Evolutionary conservation across 2,797 vertebrate genomes (phyloP).

Genomic region (Gymnoscopelus microlampas): DNA sequence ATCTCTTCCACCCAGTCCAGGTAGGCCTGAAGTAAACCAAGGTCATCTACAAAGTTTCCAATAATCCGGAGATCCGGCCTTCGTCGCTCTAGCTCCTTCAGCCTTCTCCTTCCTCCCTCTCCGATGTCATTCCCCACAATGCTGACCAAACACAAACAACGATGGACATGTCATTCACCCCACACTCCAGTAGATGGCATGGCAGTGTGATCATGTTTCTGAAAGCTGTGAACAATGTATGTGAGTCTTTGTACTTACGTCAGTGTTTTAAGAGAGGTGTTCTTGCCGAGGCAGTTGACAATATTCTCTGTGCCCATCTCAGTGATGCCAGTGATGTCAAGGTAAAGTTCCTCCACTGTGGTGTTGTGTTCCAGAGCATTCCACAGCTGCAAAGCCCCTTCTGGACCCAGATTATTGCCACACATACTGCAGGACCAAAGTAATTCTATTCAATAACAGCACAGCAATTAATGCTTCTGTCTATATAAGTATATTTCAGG

Average conservation of each 20-base stretch:
- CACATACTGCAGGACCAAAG: constrained; percentile 66
- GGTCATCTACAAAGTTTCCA: constrained; percentile 72
- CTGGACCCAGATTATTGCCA: constrained; percentile 76
- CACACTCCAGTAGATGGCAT: constrained; percentile 3
- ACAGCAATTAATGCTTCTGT: too few relatives aligned
- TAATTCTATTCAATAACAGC: too few relatives aligned
- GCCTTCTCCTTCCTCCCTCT: constrained; percentile 55
- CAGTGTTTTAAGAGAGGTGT: constrained; percentile 69
- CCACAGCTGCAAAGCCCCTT: constrained; percentile 74
- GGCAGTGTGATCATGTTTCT: constrained; percentile 26
- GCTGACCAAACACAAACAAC: constrained; percentile 44
- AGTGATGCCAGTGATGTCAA: constrained; percentile 80
- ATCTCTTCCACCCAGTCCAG: constrained; percentile 80
- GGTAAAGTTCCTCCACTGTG: constrained; percentile 76
- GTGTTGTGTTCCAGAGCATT: constrained; percentile 68
- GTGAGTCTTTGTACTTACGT: constrained; percentile 60
- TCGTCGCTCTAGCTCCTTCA: constrained; percentile 53
- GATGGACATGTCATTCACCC: background rate
- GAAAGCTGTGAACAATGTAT: background rate
- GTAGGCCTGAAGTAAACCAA: constrained; percentile 73
- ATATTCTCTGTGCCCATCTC: constrained; percentile 76
- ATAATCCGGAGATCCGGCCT: constrained; percentile 68
- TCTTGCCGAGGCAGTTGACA: constrained; percentile 68
- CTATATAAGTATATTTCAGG: background rate
- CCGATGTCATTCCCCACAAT: constrained; percentile 76